These are phyloP conservation scores for Apolygus lucorum DNA, from an alignment of 1,140 invertebrate genomes.

Conservation along the genomic window DNA sequence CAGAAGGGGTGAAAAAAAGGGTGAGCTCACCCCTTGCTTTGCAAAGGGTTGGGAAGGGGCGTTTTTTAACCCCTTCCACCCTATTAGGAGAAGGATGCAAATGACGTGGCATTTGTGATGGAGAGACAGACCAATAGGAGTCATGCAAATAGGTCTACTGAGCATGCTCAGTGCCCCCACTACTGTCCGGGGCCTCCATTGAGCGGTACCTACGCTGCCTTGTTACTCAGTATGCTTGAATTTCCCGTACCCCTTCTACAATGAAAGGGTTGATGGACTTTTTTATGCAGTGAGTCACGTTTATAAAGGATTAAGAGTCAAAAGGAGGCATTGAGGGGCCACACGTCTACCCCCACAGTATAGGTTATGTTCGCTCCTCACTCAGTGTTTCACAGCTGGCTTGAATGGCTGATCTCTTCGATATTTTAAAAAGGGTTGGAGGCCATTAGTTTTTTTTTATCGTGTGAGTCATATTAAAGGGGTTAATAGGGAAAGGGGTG, in stretches of 20 bases:
- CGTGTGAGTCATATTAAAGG: background rate
- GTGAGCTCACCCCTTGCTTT: background rate
- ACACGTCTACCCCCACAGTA: no score
- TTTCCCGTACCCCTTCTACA: no score
- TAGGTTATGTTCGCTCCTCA: no score
- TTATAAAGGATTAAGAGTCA: background rate
- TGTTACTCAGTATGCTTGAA: no score
- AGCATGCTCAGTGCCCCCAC: background rate
- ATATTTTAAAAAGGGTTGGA: background rate
- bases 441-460: background rate
- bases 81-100: background rate
- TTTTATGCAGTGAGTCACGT: no score
- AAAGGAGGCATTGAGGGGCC: background rate
- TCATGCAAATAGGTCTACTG: background rate
- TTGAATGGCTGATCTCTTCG: no score
- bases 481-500: background rate
- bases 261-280: no score
- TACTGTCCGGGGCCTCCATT: no score
- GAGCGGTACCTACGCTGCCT: no score
- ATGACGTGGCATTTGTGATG: no score
- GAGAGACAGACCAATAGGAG: background rate
- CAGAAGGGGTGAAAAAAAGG: background rate
- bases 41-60: background rate
- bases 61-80: constrained; percentile 1
- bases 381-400: no score